Evolutionary conservation across 2,888 invertebrate genomes (phyloP).

Genomic region (Pammene fasciana): DNA sequence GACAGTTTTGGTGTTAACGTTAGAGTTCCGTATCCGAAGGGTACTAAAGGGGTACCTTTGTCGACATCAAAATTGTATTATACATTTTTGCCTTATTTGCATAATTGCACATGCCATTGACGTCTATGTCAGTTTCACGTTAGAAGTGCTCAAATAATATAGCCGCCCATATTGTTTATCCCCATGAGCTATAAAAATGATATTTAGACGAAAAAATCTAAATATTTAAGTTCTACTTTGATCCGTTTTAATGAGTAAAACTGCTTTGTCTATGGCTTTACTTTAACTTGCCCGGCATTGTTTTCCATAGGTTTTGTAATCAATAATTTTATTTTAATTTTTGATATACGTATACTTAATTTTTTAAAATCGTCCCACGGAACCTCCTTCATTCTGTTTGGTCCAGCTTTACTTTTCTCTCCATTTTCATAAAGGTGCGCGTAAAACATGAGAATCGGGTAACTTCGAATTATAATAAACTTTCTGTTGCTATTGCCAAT

Average conservation of each 20-base stretch:
- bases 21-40: constrained; percentile 48
- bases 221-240: too few relatives aligned
- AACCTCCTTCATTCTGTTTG: not conserved
- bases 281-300: too few relatives aligned
- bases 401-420: constrained; percentile 8
- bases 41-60: constrained; percentile 9
- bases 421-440: constrained; percentile 41
- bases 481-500: constrained; percentile 19
- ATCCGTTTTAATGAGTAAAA: too few relatives aligned
- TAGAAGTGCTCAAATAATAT: too few relatives aligned
- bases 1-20: constrained; percentile 53
- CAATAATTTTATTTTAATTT: too few relatives aligned
- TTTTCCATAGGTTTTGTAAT: too few relatives aligned
- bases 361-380: not conserved
- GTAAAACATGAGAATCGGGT: constrained; percentile 46
- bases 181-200: too few relatives aligned
- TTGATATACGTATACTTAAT: too few relatives aligned
- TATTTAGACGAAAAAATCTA: too few relatives aligned
- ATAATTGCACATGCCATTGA: not conserved
- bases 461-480: constrained; percentile 34
- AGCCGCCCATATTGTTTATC: too few relatives aligned
- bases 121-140: too few relatives aligned
- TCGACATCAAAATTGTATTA: not conserved
- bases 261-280: too few relatives aligned
- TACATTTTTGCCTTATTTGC: not conserved